phyloP scores from a whole-genome alignment of 2,888 invertebrate genomes.

The Graphium colonna region DNA sequence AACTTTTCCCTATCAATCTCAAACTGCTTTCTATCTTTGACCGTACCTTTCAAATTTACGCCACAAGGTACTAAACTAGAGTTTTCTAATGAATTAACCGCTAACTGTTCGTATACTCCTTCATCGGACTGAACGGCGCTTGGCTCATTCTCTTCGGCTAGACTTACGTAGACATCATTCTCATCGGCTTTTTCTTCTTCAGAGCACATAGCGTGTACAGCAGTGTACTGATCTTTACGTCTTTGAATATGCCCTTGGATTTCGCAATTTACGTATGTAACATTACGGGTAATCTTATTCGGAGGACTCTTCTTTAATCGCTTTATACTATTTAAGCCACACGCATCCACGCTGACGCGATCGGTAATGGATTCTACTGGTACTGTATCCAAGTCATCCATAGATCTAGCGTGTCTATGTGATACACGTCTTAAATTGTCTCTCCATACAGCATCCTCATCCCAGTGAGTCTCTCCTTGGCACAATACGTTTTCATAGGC shows the following conservation, averaged over 20 bases:
- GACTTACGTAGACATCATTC: conserved; percentile 75
- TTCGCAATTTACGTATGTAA: conserved; percentile 89
- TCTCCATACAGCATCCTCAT: conserved; percentile 90
- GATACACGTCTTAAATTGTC: conserved; percentile 89
- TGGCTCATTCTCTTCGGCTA: conserved; percentile 54
- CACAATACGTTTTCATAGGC: conserved; percentile 70
- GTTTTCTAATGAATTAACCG: conserved; percentile 57
- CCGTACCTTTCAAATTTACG: conserved; percentile 27
- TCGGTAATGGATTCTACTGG: conserved; percentile 43
- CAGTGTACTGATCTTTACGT: conserved; percentile 45
- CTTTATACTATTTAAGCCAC: conserved; percentile 67
- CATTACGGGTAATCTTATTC: conserved; percentile 83
- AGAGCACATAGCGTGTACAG: conserved; percentile 38
- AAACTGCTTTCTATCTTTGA: conserved; percentile 61
- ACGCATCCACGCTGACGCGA: conserved; percentile 49
- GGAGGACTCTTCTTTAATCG: conserved; percentile 54
- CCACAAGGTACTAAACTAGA: conserved; percentile 22
- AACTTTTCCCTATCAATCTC: conserved; percentile 91
- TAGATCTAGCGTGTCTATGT: conserved; percentile 88
- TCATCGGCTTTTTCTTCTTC: conserved; percentile 62
- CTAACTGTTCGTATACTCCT: conserved; percentile 79
- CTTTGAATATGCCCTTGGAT: conserved; percentile 73
- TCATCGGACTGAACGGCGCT: conserved; percentile 62
- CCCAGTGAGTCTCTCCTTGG: conserved; percentile 88
- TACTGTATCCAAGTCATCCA: conserved; percentile 87